phyloP scores from a whole-genome alignment of 2,113 vertebrate genomes.

The Centropus bengalensis region DNA sequence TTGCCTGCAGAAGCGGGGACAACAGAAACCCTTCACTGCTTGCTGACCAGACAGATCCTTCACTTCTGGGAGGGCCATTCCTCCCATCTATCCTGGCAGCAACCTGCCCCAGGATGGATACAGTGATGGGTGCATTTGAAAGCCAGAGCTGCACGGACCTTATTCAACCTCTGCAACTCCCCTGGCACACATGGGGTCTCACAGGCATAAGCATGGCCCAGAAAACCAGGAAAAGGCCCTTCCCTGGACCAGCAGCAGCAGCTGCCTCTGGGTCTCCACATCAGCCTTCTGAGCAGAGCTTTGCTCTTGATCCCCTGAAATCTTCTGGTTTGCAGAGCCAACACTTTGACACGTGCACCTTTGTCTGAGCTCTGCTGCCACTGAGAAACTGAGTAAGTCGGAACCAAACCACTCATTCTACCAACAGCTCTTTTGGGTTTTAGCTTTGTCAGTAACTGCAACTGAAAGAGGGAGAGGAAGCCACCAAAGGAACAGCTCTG shows the following conservation, averaged over 20 bases:
- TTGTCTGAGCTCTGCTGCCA: background rate
- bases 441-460: background rate
- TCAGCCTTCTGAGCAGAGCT: background rate
- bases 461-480: rapidly evolving
- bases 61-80: background rate
- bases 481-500: background rate
- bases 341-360: background rate
- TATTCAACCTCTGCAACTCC: background rate
- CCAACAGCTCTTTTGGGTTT: background rate
- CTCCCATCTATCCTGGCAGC: background rate
- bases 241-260: background rate
- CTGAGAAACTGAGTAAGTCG: background rate
- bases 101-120: background rate
- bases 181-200: background rate
- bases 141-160: background rate
- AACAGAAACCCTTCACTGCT: background rate
- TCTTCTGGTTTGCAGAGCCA: conserved; percentile 34
- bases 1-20: background rate
- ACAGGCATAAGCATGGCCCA: background rate
- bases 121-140: background rate
- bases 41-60: background rate
- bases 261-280: background rate
- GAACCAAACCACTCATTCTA: background rate
- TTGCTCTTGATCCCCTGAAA: conserved; percentile 17
- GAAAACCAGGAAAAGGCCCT: background rate